Evolutionary conservation across 2,888 invertebrate genomes (phyloP), one percentile per base, ranked within the genome.

Genomic region (Xestia rhomboidea): DNA sequence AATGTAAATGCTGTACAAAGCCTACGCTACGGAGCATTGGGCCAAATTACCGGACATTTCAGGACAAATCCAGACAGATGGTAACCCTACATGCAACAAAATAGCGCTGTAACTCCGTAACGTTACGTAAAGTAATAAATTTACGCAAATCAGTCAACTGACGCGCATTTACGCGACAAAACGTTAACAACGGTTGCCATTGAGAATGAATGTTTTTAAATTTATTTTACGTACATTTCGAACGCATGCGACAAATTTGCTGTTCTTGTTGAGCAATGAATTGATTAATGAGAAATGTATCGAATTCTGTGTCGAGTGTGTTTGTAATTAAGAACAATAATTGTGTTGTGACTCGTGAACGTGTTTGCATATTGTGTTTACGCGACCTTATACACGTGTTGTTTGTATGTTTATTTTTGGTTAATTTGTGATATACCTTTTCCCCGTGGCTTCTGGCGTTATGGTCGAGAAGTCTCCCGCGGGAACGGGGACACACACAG

Each of bases 61-160:
- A 34, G 34, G 10, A 21, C 18, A 41, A 64, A 64, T 64, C 18
- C 13, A n/a, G 64, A 41, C 15, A n/a, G 41, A 15, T 64, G 64
- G 41, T 41, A n/a, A 41, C 64, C 41, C 64, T 64, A 41, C 13
- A 34, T 71, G 62, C 68, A 73, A n/a, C 64, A 69, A 69, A 78
- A 87, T 68, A 57, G 34, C 68, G 46, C 76, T 11, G 64, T 69
- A 82, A 79, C 79, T 60, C 82, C 72, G 70, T 79, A 76, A 30
- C 46, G 72, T 74, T 72, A 34, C 68, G 83, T 57, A 30, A 49
- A 54, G 74, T 77, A 83, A 86, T 88, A 81, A 88, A 89, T 88
- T 83, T 84, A 81, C 79, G 76, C 80, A 84, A 88, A 89, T 88
- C 89, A 88, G 85, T 88, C 88, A 82, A 86, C 87, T 77, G 78